Evolutionary conservation across 2,888 invertebrate species (phyloP), one percentile per base, ranked within the genome.

Genomic region (Hybos culiciformis): DNA sequence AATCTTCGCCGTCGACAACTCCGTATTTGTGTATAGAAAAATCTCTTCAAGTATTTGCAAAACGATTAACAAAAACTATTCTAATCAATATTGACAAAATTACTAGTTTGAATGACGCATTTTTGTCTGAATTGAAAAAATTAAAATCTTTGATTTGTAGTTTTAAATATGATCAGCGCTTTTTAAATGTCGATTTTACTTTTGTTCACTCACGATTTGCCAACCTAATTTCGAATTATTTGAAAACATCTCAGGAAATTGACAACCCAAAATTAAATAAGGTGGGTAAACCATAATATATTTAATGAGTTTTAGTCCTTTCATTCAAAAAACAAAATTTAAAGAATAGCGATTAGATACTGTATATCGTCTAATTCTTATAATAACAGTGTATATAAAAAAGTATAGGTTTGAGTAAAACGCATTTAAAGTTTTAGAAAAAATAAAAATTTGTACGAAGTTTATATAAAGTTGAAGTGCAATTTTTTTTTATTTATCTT

Each of bases 101-200:
- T 49, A 66, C 70, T 0, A 72, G 74, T 46, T 68, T 74, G 0
- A 74, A 74, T 1, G 71, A 75, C 46, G 70, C 72, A 0, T 59
- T 81, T n/a, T 74, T 77, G 54, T 71, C 72, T 1, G 80, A 82
- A 66, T 71, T 78, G 1, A 78, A 77, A 59, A 78, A 79, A 57
- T 63, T 83, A 32, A 78, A 80, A 57, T 72, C 76, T 48, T 71
- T 82, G 4, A 76, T 81, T 36, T 70, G 67, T 41, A 78, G 78
- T 31, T 83, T 79, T 57, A 77, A 77, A 71, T 75, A 77, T 48
- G 82, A 83, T 57, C 66, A 69, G 18, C 63, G 81, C 47, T 82
- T 80, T 58, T 60, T 70, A 5, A 68, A 70, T 14, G 75, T 78
- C 1, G 70, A 81, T 56, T 81, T 82, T 54, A 70, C 73, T 11